Percentiles rank a stretch among this genome's conserved stretches.
Conservation (phyloP, 35 echinoderm and acorn worm species). For the Strongylocentrotus purpuratus region DNA sequence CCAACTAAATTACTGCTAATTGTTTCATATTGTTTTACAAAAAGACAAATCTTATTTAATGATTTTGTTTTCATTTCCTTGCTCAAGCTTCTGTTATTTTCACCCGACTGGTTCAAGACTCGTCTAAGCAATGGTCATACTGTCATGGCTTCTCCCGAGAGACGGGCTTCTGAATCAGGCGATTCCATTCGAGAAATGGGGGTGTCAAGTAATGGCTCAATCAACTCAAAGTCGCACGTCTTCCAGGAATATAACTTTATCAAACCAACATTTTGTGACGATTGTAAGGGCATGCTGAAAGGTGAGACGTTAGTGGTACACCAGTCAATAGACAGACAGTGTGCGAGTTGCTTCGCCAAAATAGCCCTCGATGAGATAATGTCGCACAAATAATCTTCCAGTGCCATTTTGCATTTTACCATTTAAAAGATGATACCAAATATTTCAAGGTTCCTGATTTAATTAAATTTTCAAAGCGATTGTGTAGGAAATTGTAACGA, state of each 20-base stretch:
- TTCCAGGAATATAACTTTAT: slow-evolving; percentile 80
- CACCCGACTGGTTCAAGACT: slow-evolving; percentile 53
- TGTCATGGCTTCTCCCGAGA: neutral
- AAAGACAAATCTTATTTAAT: too few species aligned
- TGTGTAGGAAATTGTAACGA: too few species aligned
- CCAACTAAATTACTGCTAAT: neutral
- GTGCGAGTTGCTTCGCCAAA: too few species aligned
- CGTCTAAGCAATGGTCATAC: slow-evolving; percentile 59
- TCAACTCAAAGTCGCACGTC: slow-evolving; percentile 45
- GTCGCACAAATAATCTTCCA: too few species aligned
- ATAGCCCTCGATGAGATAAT: too few species aligned
- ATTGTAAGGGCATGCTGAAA: slow-evolving; percentile 72
- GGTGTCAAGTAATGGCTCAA: slow-evolving; percentile 42
- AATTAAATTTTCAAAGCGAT: too few species aligned
- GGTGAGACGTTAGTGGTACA: slow-evolving; percentile 21
- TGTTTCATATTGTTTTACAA: too few species aligned
- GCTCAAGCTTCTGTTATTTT: slow-evolving; percentile 51
- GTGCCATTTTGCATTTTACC: too few species aligned
- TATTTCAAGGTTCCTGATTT: too few species aligned
- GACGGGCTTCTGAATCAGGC: slow-evolving; percentile 51
- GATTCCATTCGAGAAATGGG: slow-evolving; percentile 69
- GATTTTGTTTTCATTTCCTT: neutral
- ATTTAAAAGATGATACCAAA: too few species aligned
- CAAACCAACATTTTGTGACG: slow-evolving; percentile 79
- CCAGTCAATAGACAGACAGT: too few species aligned